Base-by-base conservation (phyloP, 2,113 vertebrate genomes). In the Cairina moschata region DNA sequence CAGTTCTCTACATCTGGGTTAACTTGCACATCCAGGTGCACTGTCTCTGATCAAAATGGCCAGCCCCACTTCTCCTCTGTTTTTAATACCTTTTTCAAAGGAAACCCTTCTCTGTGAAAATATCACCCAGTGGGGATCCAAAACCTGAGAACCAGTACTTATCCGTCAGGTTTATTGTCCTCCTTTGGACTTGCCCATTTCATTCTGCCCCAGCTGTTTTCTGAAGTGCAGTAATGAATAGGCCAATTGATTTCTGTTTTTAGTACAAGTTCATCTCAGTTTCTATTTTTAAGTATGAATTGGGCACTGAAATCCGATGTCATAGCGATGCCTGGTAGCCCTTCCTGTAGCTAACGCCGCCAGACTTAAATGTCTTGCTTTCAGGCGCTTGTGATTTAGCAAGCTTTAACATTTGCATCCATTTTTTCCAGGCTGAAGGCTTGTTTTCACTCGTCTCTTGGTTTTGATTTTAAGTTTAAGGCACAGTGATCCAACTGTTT, bases 401-500 rank as follows among this genome's bases (percentile, higher is more conserved):
- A 91, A 95, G 42, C 17, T 94, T 88, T 76, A 91, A 78, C 36
- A 60, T 63, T 86, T 74, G 13, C 8, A 74, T n/a, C 38, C 71
- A 52, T 67, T 75, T 48, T 78, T 91, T 86, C 68, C 63, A 83
- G 55, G 84, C 85, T 68, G 2, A 0, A 88, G 52, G 85, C 42
- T 90, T 83, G 18, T 29, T 93, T 90, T 59, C 42, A 71, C 20
- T 65, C 75, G 65, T 67, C 40, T 59, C 56, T 50, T 79, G 38
- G 21, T 21, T 31, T 74, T 85, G 80, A 50, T 65, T 89, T 91
- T 54, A 78, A 79, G 50, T 48, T 86, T 79, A 77, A 95, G 34
- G 62, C 75, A 52, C 26, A 65, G 85, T 65, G 68, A 80, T 75
- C 26, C 72, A 91, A 34, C 46, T 86, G 86, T 94, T 96, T 59